Conservation (phyloP, 2,888 invertebrate species). For the Steinernema hermaphroditum region DNA sequence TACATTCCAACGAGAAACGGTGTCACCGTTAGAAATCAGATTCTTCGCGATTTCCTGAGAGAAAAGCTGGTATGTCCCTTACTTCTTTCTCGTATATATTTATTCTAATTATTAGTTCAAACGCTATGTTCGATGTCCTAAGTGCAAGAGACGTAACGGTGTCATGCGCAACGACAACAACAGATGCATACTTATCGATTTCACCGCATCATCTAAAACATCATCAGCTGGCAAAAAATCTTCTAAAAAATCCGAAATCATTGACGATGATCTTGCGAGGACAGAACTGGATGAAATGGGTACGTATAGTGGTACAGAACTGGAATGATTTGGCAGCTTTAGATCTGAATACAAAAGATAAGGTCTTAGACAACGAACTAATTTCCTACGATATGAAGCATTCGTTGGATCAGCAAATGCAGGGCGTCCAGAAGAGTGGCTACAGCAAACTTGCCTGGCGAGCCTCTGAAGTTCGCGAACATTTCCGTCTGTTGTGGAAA, state of each 20-base stretch:
- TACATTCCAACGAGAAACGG: constrained; percentile 49
- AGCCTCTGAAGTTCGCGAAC: constrained; percentile 68
- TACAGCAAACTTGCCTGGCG: constrained; percentile 57
- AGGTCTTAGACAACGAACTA: constrained; percentile 39
- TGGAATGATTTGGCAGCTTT: too few species aligned
- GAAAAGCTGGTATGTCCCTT: constrained; percentile 44
- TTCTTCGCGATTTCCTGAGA: constrained; percentile 47
- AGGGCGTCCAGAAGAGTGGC: constrained; percentile 52
- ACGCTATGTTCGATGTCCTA: constrained; percentile 54
- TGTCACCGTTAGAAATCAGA: constrained; percentile 48
- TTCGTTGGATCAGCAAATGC: constrained; percentile 46
- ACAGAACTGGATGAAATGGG: constrained; percentile 32
- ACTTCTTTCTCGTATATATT: not conserved
- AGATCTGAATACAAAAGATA: constrained; percentile 25
- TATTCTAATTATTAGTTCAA: constrained; percentile 57
- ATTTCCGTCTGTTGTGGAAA: constrained; percentile 76
- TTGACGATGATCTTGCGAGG: constrained; percentile 27
- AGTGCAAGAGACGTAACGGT: constrained; percentile 60
- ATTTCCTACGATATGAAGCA: not conserved
- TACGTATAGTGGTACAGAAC: too few species aligned
- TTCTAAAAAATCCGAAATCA: not conserved
- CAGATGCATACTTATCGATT: constrained; percentile 58
- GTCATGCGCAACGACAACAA: constrained; percentile 57
- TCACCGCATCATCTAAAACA: constrained; percentile 38
- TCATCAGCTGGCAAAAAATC: constrained; percentile 30